These are phyloP conservation scores for Dasyprocta punctata DNA, from an alignment of 2,113 vertebrate species.

Conservation along the genomic window DNA sequence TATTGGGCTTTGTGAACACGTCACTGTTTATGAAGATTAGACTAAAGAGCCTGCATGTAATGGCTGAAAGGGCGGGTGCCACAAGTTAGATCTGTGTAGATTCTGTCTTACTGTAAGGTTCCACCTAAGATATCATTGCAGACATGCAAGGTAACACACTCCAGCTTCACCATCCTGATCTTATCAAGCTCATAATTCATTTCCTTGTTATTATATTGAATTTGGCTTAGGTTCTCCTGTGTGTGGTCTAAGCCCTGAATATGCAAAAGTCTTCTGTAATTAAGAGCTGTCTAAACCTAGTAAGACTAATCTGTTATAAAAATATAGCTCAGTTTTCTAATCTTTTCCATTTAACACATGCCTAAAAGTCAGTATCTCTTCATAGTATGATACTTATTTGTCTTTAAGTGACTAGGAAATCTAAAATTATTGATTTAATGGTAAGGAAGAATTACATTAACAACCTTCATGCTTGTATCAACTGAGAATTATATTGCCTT, in stretches of 20 bases:
- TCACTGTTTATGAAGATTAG: neutral
- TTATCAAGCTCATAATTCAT: too few species aligned
- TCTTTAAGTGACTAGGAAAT: neutral
- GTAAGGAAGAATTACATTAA: neutral
- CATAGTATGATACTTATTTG: neutral
- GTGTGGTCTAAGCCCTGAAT: neutral
- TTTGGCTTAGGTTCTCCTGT: neutral
- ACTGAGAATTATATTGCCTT: neutral
- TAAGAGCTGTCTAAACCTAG: neutral
- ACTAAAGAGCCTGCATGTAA: neutral
- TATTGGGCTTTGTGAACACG: too few species aligned
- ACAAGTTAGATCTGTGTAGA: neutral
- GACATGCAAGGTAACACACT: neutral
- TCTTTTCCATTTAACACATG: neutral
- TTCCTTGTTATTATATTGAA: neutral
- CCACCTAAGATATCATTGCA: neutral
- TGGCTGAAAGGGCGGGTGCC: neutral
- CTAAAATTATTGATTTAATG: neutral
- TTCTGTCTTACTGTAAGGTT: neutral
- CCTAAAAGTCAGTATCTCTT: neutral
- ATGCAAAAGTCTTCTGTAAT: neutral
- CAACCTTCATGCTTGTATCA: neutral
- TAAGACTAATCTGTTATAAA: neutral
- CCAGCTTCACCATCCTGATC: neutral
- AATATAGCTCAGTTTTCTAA: neutral